Evolutionary conservation across 2,113 vertebrate genomes (phyloP).

Genomic region (Grammomys surdaster): DNA sequence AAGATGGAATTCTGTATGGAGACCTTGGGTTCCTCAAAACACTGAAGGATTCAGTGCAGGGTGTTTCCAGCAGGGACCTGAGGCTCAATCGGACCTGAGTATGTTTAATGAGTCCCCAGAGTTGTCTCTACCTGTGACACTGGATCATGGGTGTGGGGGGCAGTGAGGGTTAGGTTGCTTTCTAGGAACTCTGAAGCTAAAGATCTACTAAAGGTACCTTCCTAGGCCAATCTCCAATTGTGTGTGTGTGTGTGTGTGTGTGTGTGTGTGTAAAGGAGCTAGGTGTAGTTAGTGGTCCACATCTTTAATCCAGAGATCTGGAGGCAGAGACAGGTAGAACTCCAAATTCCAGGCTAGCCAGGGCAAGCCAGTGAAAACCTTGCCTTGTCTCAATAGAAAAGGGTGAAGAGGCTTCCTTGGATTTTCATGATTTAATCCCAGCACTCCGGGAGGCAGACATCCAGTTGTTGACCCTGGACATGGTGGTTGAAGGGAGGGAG

Average conservation of each 20-base stretch:
- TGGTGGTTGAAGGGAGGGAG: background rate
- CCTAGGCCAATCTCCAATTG: no score
- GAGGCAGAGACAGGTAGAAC: background rate
- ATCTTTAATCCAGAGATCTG: background rate
- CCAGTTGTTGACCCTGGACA: rapidly evolving
- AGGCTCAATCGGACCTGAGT: background rate
- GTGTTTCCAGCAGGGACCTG: background rate
- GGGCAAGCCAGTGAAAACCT: no score
- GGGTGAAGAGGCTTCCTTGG: no score
- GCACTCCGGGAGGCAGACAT: rapidly evolving
- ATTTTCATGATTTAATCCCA: background rate
- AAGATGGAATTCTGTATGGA: background rate
- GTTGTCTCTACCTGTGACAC: background rate
- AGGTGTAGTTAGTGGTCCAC: no score
- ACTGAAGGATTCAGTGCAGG: background rate
- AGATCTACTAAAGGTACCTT: background rate
- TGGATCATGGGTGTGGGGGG: no score
- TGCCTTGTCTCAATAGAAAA: background rate
- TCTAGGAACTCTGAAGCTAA: background rate
- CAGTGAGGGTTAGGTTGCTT: background rate
- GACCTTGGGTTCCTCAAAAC: background rate
- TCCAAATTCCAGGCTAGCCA: background rate
- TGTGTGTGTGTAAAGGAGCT: background rate
- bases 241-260: background rate
- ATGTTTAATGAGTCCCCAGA: background rate